phyloP scores from a whole-genome alignment of 2,797 vertebrate species.

The Dermochelys coriacea region DNA sequence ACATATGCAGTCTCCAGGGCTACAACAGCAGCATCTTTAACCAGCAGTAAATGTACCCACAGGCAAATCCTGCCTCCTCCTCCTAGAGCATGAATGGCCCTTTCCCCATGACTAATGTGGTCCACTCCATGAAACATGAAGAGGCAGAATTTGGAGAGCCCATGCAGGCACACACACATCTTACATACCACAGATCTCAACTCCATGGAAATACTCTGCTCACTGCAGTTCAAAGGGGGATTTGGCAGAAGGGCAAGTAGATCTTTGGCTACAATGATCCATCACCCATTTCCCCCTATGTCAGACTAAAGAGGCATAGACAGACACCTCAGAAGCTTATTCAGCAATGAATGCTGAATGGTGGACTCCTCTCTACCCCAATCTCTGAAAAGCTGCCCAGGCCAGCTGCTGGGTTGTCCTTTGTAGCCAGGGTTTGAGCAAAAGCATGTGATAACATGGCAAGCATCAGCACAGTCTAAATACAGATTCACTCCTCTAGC shows the following conservation, averaged over 20 bases:
- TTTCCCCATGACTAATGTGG: constrained; percentile 45
- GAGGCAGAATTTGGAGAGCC: constrained; percentile 40
- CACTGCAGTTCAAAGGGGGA: constrained; percentile 1
- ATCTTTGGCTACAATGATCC: constrained; percentile 17
- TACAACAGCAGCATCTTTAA: constrained; percentile 63
- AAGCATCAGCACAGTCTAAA: not conserved
- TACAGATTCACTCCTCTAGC: not conserved
- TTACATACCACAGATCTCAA: constrained; percentile 43
- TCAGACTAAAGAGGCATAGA: constrained; percentile 22
- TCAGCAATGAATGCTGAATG: constrained; percentile 24
- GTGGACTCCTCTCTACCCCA: not conserved
- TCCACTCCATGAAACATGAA: constrained; percentile 5
- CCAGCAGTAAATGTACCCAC: constrained; percentile 45
- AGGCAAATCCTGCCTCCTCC: constrained; percentile 57
- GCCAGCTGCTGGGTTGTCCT: constrained; percentile 42
- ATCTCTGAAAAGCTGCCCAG: not conserved
- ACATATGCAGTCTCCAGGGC: constrained; percentile 50
- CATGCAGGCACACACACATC: not conserved
- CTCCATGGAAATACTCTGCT: constrained; percentile 34
- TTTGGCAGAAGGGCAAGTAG: constrained; percentile 47
- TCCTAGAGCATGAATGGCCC: constrained; percentile 44
- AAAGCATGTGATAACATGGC: not conserved
- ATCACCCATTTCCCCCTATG: constrained; percentile 39
- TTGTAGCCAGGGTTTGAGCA: not conserved
- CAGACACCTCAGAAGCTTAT: constrained; percentile 16